Evolutionary conservation across 1,140 invertebrate species (phyloP), one percentile per base, ranked within the genome.

Genomic region (Batillaria attramentaria): DNA sequence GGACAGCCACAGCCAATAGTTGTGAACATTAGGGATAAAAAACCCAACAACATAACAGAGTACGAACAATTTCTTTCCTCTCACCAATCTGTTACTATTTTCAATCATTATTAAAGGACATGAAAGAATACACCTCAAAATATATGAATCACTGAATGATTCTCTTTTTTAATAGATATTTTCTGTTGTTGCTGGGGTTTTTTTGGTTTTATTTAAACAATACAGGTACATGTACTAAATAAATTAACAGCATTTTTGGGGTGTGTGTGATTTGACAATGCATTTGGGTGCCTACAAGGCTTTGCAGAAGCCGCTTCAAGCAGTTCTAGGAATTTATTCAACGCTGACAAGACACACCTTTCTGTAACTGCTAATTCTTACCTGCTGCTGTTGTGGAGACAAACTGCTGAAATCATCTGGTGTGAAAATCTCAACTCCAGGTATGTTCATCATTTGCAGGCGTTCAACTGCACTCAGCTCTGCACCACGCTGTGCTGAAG

Each of bases 371-470:
- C 10, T 62, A 1, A 16, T 2, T 46, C 81, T 83, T 79, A 89
- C 88, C 80, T 80, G 70, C 79, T 89, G 88, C 79, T 89, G 81
- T 54, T 88, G 78, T 39, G 86, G 82, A 54, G 86, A 75, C 13
- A 89, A 73, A 60, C 87, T 77, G 54, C 79, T 35, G 72, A 87
- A 88, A 57, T 87, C 88, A 81, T 84, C 82, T 33, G 87, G 87
- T 24, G 85, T 85, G 76, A 86, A 85, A 16, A 89, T 82, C 39
- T 87, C 76, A 24, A 89, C 77, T 8, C 87, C 88, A 70, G 87
- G 86, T 65, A 88, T 85, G 57, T 85, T 88, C 78, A 86, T 79
- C 62, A 77, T 79, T 31, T 81, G 46, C 8, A 85, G 66, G 65
- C 73, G 42, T 46, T 80, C 74, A 35, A 80, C 79, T 54, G 76